These are phyloP conservation scores for Nomada fucata DNA, from an alignment of 2,888 invertebrate genomes.

Conservation along the genomic window DNA sequence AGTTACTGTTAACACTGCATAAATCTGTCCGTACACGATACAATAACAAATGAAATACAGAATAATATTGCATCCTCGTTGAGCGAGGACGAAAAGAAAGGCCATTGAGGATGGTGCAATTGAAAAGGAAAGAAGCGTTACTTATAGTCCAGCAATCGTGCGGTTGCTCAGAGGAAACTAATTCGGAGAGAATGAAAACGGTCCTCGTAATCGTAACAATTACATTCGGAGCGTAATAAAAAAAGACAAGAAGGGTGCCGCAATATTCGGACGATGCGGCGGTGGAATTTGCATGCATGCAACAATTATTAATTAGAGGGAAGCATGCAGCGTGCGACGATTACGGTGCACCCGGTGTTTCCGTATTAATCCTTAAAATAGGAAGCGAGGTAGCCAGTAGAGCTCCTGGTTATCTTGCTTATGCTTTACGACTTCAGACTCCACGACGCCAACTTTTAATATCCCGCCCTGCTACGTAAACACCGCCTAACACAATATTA, in stretches of 20 bases:
- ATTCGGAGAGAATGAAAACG: conserved; percentile 32
- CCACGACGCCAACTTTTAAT: conserved; percentile 33
- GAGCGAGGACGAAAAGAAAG: background rate
- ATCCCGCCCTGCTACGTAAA: conserved; percentile 37
- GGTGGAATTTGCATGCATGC: conserved; percentile 26
- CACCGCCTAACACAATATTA: conserved; percentile 25
- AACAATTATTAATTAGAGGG: conserved; percentile 56
- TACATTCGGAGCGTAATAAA: conserved; percentile 42
- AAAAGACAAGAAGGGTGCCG: conserved; percentile 1
- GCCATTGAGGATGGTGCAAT: background rate
- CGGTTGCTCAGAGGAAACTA: conserved; percentile 1
- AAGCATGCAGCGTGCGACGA: conserved; percentile 50
- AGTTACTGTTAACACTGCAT: background rate
- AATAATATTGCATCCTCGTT: too few species aligned
- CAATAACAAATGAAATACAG: too few species aligned
- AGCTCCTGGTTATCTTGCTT: conserved; percentile 20
- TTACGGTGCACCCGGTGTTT: conserved; percentile 33
- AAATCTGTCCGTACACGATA: background rate
- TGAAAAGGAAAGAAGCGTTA: background rate
- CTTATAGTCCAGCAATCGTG: background rate
- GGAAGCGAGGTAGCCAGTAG: background rate
- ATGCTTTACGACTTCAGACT: background rate
- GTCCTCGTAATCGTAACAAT: conserved; percentile 38
- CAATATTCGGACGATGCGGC: background rate
- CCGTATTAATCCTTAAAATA: conserved; percentile 49